Percentiles rank a stretch among this genome's conserved stretches.
Conservation (phyloP, 1,140 invertebrate genomes). For the Drosophila nebulosa region DNA sequence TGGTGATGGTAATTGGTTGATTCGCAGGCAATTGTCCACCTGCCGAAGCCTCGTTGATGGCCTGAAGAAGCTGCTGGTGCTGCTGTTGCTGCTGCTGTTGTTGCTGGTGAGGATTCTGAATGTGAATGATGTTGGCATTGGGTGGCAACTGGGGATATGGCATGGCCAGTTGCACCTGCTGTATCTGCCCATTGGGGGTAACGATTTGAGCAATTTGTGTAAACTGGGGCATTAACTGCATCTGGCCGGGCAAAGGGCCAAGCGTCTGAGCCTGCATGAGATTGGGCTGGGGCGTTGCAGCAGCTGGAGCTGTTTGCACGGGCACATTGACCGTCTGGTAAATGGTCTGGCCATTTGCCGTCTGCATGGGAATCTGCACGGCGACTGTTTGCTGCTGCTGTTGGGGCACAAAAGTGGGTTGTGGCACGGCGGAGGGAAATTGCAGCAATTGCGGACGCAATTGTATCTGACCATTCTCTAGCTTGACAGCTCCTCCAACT, state of each 20-base stretch:
- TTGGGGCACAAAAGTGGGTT: constrained; percentile 82
- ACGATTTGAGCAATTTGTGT: constrained; percentile 91
- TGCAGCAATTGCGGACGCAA: constrained; percentile 88
- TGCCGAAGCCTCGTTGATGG: constrained; percentile 66
- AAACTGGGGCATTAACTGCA: constrained; percentile 89
- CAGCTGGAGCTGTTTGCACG: constrained; percentile 86
- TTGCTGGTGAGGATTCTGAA: constrained; percentile 71
- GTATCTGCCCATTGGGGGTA: constrained; percentile 92
- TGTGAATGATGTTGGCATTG: constrained; percentile 80
- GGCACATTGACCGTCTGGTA: constrained; percentile 96
- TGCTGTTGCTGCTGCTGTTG: constrained; percentile 51
- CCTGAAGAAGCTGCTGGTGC: constrained; percentile 69
- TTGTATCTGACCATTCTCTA: constrained; percentile 83
- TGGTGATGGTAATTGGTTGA: constrained; percentile 85
- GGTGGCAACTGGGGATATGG: constrained; percentile 80
- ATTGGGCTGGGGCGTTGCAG: constrained; percentile 65
- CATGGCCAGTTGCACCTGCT: constrained; percentile 88
- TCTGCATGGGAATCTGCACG: constrained; percentile 94
- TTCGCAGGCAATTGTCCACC: constrained; percentile 80
- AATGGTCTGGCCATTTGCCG: constrained; percentile 93
- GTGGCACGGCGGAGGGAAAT: constrained; percentile 80
- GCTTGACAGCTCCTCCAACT: constrained; percentile 51
- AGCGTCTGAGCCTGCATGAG: constrained; percentile 72
- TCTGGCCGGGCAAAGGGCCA: constrained; percentile 74
- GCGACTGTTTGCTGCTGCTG: constrained; percentile 90